Evolutionary conservation across 2,888 invertebrate genomes (phyloP).

Genomic region (Urechis unicinctus): DNA sequence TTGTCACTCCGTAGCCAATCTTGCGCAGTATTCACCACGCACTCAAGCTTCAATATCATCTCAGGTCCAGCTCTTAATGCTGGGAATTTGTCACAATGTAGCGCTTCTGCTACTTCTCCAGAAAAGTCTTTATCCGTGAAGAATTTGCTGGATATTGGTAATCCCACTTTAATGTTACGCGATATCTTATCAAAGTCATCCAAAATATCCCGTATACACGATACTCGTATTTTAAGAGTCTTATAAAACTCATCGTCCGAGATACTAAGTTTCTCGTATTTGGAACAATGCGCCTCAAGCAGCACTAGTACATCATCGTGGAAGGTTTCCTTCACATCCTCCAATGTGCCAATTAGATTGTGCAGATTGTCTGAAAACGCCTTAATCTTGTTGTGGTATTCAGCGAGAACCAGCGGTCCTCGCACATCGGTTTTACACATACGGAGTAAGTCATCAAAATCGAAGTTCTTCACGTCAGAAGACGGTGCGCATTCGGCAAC

Average conservation of each 20-base stretch:
- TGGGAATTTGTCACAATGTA: constrained; percentile 7
- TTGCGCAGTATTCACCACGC: constrained; percentile 1
- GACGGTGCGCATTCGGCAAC: no score
- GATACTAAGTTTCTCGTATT: constrained; percentile 8
- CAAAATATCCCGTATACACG: constrained; percentile 2
- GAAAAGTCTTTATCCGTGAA: constrained; percentile 9
- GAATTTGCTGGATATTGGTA: not conserved
- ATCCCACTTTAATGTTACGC: not conserved
- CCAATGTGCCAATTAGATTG: no score
- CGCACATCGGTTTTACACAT: no score
- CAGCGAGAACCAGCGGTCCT: no score
- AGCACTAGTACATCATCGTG: constrained; percentile 5
- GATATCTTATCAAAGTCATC: constrained; percentile 3
- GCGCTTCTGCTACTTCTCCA: constrained; percentile 3
- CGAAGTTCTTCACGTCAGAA: no score
- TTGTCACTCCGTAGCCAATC: constrained; percentile 16
- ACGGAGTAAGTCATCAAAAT: no score
- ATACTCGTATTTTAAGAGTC: not conserved
- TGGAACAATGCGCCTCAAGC: constrained; percentile 7
- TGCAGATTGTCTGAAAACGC: no score
- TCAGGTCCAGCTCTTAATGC: constrained; percentile 5
- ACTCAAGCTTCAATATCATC: constrained; percentile 9
- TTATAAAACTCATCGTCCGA: constrained; percentile 10
- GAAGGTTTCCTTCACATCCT: no score
- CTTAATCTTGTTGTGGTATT: no score